Evolutionary conservation across 2,888 invertebrate species (phyloP).

Genomic region (Catocala nupta): DNA sequence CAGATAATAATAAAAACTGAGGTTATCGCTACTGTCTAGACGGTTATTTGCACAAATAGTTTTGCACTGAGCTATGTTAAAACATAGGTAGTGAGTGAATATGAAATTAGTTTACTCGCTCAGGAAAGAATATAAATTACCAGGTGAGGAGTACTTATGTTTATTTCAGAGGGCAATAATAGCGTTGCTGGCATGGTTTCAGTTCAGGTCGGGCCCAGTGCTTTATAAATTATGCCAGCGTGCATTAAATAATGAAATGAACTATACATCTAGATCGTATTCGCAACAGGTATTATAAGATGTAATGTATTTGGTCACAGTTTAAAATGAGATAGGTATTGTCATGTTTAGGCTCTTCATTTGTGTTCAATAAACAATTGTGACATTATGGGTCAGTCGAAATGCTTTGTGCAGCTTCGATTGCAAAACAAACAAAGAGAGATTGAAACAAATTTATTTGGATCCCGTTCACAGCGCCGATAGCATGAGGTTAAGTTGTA

Average conservation of each 20-base stretch:
- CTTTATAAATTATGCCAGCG: constrained; percentile 62
- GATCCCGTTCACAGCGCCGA: too few relatives aligned
- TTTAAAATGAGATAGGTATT: background rate
- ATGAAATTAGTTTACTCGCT: constrained; percentile 50
- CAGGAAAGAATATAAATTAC: constrained; percentile 57
- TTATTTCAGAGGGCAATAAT: constrained; percentile 67
- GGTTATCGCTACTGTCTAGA: constrained; percentile 44
- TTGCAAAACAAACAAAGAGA: background rate
- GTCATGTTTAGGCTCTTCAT: background rate
- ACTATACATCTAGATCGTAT: constrained; percentile 43
- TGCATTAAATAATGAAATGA: constrained; percentile 70
- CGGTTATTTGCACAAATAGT: constrained; percentile 42
- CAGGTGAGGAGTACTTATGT: constrained; percentile 58
- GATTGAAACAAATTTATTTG: too few relatives aligned
- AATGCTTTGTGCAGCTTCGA: background rate
- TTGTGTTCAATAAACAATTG: constrained; percentile 1
- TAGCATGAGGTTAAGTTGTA: too few relatives aligned
- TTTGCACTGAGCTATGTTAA: constrained; percentile 26
- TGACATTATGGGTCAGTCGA: background rate
- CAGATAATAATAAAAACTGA: constrained; percentile 43
- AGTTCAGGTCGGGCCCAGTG: constrained; percentile 55
- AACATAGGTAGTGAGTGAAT: constrained; percentile 37
- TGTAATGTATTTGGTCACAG: constrained; percentile 3
- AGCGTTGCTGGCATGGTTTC: constrained; percentile 61
- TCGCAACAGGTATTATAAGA: constrained; percentile 63